Evolutionary conservation across 2,797 vertebrate genomes (phyloP), one percentile per base, ranked within the genome.

Genomic region (Fistularia tabacaria): DNA sequence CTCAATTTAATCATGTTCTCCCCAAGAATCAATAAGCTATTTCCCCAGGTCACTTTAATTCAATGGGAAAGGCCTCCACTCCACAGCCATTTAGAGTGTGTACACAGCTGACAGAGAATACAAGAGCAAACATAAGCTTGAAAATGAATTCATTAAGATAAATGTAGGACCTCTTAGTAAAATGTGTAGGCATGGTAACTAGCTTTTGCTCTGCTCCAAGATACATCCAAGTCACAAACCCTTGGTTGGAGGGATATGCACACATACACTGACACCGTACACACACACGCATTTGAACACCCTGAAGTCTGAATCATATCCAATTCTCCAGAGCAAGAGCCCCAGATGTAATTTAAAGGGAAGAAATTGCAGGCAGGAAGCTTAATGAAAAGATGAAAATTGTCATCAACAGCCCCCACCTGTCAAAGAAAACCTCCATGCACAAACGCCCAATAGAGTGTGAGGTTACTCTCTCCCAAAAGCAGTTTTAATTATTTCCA

Each of bases 91-190:
- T 84, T 73, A 64, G 65, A 81, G 70, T 90, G 89, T 90, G 84
- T 89, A 79, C 85, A 85, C 88, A 90, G 84, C 79, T 85, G 82
- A 84, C 74, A 54, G 79, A 77, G 71, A 77, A 80, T 56, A 65
- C 69, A 65, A 62, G 43, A 12, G 77, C 87, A 91, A 90, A 91
- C 83, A 90, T 47, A 47, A 68, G 71, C 68, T 49, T 39, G 53
- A 81, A 89, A 86, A 90, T 86, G 75, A 87, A 90, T 87, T 88
- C 81, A 85, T 89, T 90, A 82, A 82, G 82, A 85, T 77, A 80
- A 82, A 83, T 10, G 52, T 57, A 8, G 51, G 66, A 77, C 78
- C 72, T 74, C 71, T 59, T 50, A 49, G 62, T 67, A 54, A 79
- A 79, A 78, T 11, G 59, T 59, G 87, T 84, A 51, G 85, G 81